Evolutionary conservation across 2,113 vertebrate species (phyloP), one percentile per base, ranked within the genome.

Genomic region (Paradoxurus hermaphroditus): DNA sequence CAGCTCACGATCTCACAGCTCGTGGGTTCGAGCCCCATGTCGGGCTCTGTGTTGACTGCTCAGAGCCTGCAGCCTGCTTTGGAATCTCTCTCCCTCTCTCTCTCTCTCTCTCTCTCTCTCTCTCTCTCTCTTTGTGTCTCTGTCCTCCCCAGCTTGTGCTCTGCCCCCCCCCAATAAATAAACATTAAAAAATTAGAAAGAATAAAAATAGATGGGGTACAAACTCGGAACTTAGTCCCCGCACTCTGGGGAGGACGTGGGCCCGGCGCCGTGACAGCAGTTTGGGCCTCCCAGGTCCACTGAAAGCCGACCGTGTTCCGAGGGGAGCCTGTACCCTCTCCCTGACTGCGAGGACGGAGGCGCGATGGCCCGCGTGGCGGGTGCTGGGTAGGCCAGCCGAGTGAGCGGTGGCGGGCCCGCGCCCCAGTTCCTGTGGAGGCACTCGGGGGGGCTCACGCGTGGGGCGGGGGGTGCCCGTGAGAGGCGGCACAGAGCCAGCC

Each of bases 401-500:
- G 36, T 19, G 72, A 36, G 36, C 4, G 1, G 2, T 1, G 29
- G 9, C 0, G 0, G 1, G 13, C 41, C 44, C 4, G 44, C 65
- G 97, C 84, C 98, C 98, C 97, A 29, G 4, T 98, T 98, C 85
- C n/a, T 41, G 41, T 51, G 36, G 9, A 31, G 14, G 23, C 9
- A 1, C 1, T n/a, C 97, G 96, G 96, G 97, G 97, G 97, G 86
- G 95, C 67, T 90, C 91, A 82, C 96, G 4, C 2, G 0, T 31
- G 0, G 56, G 1, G 16, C 0, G 0, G 19, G 0, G 0, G 0
- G 0, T 12, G 0, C 8, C 85, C 5, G 7, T 31, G 73, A 1
- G 77, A 63, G 91, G 73, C 2, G 3, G 14, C 34, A 25, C 16
- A 1, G 23, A 27, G 49, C 11, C 9, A 0, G 29, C 72, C 27